These are phyloP conservation scores for Jacana jacana DNA, from an alignment of 2,113 vertebrate genomes.

Conservation along the genomic window DNA sequence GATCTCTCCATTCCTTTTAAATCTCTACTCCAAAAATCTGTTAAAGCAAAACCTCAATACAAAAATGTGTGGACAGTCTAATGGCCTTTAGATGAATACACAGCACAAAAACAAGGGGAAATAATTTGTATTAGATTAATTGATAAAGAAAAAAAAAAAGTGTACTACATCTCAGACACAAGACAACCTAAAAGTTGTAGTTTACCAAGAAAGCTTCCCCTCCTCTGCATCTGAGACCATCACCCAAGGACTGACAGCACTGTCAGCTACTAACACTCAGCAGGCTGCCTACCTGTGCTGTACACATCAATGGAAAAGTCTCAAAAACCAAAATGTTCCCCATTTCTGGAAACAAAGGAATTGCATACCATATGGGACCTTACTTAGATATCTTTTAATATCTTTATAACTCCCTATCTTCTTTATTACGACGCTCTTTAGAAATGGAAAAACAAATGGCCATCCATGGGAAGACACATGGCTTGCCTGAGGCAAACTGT, in stretches of 20 bases:
- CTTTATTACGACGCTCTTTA: not conserved
- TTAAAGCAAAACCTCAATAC: not conserved
- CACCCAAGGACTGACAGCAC: not conserved
- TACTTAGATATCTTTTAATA: not conserved
- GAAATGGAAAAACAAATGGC: constrained; percentile 3
- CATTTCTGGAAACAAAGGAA: not conserved
- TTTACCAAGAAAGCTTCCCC: not conserved
- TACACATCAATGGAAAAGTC: not conserved
- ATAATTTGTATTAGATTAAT: not conserved
- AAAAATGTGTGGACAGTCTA: not conserved
- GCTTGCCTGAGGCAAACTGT: not conserved
- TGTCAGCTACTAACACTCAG: not conserved
- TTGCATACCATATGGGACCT: not conserved
- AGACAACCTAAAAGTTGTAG: not conserved
- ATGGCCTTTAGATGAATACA: not conserved
- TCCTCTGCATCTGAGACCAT: not conserved
- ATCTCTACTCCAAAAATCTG: not conserved
- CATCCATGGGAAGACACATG: not conserved
- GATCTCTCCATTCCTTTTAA: not conserved
- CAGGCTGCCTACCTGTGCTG: not conserved
- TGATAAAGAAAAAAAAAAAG: not conserved
- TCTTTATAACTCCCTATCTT: not conserved
- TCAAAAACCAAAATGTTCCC: not conserved
- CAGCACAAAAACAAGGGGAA: not conserved
- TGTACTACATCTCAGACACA: not conserved